Evolutionary conservation across 2,113 vertebrate genomes (phyloP).

Genomic region (Sterna hirundo): DNA sequence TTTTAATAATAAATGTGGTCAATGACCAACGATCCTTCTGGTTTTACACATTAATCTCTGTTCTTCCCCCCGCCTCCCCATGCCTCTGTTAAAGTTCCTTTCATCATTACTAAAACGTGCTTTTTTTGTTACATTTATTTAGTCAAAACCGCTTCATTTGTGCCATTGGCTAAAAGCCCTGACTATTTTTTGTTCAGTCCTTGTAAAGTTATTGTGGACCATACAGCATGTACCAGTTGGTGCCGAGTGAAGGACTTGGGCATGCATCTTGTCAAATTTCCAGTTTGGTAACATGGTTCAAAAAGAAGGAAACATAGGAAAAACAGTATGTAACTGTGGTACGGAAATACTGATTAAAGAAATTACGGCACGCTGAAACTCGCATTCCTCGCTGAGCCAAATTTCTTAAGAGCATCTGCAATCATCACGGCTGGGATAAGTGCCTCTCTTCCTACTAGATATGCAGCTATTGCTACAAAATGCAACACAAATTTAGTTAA

Average conservation of each 20-base stretch:
- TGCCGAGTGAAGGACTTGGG: not conserved
- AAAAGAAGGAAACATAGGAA: not conserved
- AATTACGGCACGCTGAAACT: not conserved
- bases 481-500: not conserved
- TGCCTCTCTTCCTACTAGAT: not conserved
- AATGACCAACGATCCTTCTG: slow-evolving; percentile 71
- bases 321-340: not conserved
- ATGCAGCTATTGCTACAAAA: not conserved
- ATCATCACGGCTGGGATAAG: not conserved
- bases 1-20: slow-evolving; percentile 74
- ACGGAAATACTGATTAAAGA: not conserved
- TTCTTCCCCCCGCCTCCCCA: not conserved
- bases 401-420: not conserved
- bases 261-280: not conserved
- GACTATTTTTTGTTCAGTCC: slow-evolving; percentile 23
- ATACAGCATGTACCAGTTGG: slow-evolving; percentile 41
- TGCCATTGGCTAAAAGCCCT: slow-evolving; percentile 30
- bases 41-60: slow-evolving; percentile 60
- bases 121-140: slow-evolving; percentile 57
- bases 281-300: not conserved
- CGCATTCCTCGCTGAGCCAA: not conserved
- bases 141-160: slow-evolving; percentile 30
- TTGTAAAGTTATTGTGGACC: slow-evolving; percentile 26
- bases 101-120: slow-evolving; percentile 36
- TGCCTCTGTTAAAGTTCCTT: slow-evolving; percentile 54